Conservation (phyloP, 2,113 vertebrate genomes). For the Calypte anna region DNA sequence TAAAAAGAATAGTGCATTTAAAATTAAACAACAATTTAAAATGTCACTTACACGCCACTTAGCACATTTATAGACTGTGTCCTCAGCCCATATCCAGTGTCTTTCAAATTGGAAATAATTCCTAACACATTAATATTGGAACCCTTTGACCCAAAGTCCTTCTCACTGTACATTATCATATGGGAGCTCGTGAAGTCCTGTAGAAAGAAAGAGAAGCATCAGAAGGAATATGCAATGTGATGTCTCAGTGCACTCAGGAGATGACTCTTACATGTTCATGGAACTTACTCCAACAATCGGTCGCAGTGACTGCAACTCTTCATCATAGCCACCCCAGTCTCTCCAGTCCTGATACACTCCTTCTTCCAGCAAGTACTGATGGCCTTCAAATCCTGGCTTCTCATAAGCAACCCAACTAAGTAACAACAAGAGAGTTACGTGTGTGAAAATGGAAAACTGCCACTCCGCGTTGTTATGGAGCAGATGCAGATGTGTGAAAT, state of each 20-base stretch:
- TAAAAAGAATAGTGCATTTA: neutral
- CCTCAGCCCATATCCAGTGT: slow-evolving; percentile 83
- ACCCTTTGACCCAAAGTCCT: slow-evolving; percentile 82
- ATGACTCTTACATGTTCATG: neutral
- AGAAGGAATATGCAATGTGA: neutral
- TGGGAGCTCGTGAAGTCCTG: slow-evolving; percentile 88
- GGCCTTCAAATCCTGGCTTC: slow-evolving; percentile 87
- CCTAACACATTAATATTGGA: slow-evolving; percentile 84
- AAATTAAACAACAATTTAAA: neutral
- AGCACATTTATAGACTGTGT: slow-evolving; percentile 88
- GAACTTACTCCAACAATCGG: slow-evolving; percentile 86
- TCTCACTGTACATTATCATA: slow-evolving; percentile 89
- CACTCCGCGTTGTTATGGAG: neutral
- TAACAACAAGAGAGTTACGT: neutral
- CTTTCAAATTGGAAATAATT: slow-evolving; percentile 86
- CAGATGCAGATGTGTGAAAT: neutral
- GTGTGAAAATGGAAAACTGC: neutral
- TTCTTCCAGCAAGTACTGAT: slow-evolving; percentile 95
- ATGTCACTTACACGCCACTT: slow-evolving; percentile 89
- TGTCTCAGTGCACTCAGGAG: neutral
- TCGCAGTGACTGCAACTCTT: slow-evolving; percentile 83
- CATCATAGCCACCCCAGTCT: slow-evolving; percentile 88
- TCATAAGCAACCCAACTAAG: slow-evolving; percentile 94
- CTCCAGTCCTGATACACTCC: slow-evolving; percentile 87
- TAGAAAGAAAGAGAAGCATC: slow-evolving; percentile 36